Evolutionary conservation across 2,888 invertebrate genomes (phyloP).

Genomic region (Rotaria magnacalcarata): DNA sequence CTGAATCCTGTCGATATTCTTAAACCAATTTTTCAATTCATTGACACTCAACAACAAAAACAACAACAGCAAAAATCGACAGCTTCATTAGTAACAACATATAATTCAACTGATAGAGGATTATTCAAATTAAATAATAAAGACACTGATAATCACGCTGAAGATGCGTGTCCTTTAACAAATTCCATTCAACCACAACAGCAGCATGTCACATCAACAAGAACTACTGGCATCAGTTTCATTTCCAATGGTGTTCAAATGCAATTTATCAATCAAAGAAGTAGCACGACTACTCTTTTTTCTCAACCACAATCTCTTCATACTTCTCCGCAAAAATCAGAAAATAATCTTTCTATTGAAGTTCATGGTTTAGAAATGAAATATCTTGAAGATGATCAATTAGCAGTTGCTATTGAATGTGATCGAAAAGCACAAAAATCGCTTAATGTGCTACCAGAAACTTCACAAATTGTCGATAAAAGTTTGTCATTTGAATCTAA

Average conservation of each 20-base stretch:
- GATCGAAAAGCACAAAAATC: not conserved
- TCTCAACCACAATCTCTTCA: not conserved
- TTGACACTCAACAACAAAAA: not conserved
- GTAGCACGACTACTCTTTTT: not conserved
- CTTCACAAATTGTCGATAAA: not conserved
- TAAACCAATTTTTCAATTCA: constrained; percentile 12
- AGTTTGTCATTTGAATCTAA: constrained; percentile 16
- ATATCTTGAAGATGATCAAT: constrained; percentile 57
- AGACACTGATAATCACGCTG: not conserved
- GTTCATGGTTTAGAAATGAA: constrained; percentile 58
- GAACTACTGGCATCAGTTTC: constrained; percentile 5
- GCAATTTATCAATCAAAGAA: constrained; percentile 27
- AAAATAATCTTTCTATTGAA: constrained; percentile 51
- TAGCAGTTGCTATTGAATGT: constrained; percentile 48
- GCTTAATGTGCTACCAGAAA: not conserved
- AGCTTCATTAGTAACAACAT: not conserved
- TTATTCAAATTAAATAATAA: not conserved
- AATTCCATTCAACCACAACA: not conserved
- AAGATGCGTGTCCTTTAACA: no score
- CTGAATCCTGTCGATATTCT: not conserved
- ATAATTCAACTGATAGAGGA: not conserved
- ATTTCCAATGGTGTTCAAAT: constrained; percentile 17
- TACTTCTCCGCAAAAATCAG: not conserved
- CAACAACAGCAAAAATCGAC: not conserved
- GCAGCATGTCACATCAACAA: not conserved